Percentiles rank a stretch among this genome's conserved stretches.
Evolutionary conservation across 2,113 vertebrate species (phyloP).

Genomic region (Brachirus orientalis): DNA sequence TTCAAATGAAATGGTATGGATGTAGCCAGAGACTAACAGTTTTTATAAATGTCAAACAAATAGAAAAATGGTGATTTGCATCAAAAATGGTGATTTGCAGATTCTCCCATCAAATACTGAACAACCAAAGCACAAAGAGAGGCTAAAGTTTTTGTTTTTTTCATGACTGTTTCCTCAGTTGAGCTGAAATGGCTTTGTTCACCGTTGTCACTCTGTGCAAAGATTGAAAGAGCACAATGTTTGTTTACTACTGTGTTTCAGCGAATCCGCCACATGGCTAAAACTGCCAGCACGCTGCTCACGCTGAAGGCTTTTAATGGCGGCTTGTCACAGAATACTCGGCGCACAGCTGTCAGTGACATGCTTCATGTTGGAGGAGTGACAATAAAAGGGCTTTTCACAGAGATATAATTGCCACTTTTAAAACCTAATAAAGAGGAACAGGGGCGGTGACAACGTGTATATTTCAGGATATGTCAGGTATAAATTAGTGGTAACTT

Average conservation of each 20-base stretch:
- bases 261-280: not conserved
- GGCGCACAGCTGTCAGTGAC: conserved; percentile 10
- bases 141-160: too few relatives aligned
- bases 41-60: too few relatives aligned
- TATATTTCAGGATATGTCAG: conserved; percentile 34
- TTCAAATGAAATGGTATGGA: too few relatives aligned
- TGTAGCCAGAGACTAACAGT: too few relatives aligned
- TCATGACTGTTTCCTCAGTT: not conserved
- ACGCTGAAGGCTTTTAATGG: conserved; percentile 23
- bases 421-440: conserved; percentile 16
- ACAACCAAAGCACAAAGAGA: not conserved
- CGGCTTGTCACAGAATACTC: conserved; percentile 7
- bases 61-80: too few relatives aligned
- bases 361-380: conserved; percentile 2
- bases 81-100: too few relatives aligned
- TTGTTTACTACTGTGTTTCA: conserved; percentile 11
- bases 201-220: conserved; percentile 1
- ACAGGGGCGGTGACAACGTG: not conserved
- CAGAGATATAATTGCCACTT: conserved; percentile 4
- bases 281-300: conserved; percentile 17
- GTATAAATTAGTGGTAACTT: conserved; percentile 24
- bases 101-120: not conserved
- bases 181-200: conserved; percentile 1
- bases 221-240: conserved; percentile 6
- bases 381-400: not conserved